These are phyloP conservation scores for Sorex fumeus DNA, from an alignment of 2,113 vertebrate genomes.

Conservation along the genomic window DNA sequence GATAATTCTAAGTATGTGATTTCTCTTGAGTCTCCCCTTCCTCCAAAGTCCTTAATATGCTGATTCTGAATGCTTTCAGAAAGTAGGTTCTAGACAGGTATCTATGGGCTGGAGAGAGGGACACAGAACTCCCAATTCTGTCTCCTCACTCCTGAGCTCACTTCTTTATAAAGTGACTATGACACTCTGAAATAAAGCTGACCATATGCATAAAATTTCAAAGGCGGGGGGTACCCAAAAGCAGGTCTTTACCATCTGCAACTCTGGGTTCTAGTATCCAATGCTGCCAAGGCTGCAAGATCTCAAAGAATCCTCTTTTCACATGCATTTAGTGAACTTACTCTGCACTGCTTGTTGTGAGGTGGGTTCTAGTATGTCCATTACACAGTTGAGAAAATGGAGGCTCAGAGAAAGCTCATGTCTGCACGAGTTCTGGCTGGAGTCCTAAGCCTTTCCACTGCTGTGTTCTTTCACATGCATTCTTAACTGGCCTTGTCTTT, in stretches of 20 bases:
- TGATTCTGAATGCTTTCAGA: background rate
- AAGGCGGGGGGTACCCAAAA: background rate
- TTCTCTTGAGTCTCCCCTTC: background rate
- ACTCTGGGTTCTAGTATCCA: background rate
- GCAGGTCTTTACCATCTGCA: no score
- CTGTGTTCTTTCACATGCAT: background rate
- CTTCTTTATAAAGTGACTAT: accelerated
- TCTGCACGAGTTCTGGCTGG: background rate
- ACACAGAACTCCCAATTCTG: background rate
- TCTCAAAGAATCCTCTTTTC: background rate
- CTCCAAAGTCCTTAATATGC: background rate
- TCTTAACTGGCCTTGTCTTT: background rate
- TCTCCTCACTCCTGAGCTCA: background rate
- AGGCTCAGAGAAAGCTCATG: conserved; percentile 13
- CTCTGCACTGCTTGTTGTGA: background rate
- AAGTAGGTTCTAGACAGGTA: background rate
- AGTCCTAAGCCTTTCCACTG: conserved; percentile 11
- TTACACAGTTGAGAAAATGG: conserved; percentile 4
- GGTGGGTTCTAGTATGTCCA: background rate
- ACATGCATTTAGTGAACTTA: background rate
- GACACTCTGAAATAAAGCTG: no score
- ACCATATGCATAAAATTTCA: background rate
- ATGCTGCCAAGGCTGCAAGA: background rate
- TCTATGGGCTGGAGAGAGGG: no score
- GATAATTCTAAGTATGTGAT: background rate